phyloP scores from a whole-genome alignment of 1,140 invertebrate species.

The Vanessa atalanta region DNA sequence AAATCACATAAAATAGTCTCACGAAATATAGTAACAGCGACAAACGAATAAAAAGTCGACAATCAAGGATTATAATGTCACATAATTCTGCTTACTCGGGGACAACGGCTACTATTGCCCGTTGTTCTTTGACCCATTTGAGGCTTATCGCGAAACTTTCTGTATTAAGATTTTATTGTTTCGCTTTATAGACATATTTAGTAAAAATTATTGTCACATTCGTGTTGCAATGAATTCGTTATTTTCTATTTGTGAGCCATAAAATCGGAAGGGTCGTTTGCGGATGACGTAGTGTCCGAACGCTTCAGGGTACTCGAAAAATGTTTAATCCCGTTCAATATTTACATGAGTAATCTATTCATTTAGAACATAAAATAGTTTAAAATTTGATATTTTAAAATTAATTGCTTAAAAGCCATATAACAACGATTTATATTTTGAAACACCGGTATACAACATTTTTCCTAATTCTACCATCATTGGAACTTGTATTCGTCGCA shows the following conservation, averaged over 20 bases:
- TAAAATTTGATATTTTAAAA: not conserved
- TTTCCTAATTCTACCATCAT: too few relatives aligned
- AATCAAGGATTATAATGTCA: slow-evolving; percentile 48
- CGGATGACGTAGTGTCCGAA: slow-evolving; percentile 18
- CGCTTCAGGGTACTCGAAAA: slow-evolving; percentile 14
- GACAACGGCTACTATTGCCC: slow-evolving; percentile 46
- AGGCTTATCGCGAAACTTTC: slow-evolving; percentile 53
- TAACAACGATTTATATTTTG: too few relatives aligned
- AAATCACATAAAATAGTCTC: slow-evolving; percentile 33
- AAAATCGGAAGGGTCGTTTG: slow-evolving; percentile 26
- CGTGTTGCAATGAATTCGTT: slow-evolving; percentile 30
- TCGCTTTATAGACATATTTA: slow-evolving; percentile 55
- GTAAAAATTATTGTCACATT: slow-evolving; percentile 54
- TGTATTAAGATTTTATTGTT: slow-evolving; percentile 58
- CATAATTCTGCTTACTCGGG: slow-evolving; percentile 47
- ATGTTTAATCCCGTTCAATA: slow-evolving; percentile 28
- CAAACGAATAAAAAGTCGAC: slow-evolving; percentile 45
- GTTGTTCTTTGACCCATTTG: slow-evolving; percentile 48
- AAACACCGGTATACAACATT: too few relatives aligned
- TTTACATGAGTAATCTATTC: not conserved
- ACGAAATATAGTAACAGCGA: slow-evolving; percentile 25
- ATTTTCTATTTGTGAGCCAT: slow-evolving; percentile 28
- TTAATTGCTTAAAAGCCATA: too few relatives aligned
- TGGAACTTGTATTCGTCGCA: too few relatives aligned
- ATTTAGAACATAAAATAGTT: not conserved